Percentiles rank a stretch among this genome's conserved stretches.
Conservation (phyloP, 37 sponge, comb jelly and placozoan species). For the Mnemiopsis leidyi region DNA sequence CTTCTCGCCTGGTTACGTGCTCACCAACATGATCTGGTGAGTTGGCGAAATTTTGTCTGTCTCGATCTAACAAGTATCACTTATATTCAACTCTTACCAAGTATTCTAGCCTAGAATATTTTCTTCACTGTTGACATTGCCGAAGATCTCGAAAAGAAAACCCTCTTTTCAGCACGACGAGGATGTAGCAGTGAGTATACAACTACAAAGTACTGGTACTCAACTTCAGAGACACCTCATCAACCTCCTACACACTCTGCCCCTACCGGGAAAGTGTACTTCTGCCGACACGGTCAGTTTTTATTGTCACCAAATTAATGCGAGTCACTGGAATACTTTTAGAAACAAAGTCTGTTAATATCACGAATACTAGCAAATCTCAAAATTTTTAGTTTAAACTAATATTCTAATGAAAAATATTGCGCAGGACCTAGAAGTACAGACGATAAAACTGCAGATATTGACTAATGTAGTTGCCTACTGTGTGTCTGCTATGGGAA, state of each 20-base stretch:
- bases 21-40: slow-evolving; percentile 28
- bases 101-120: too few species aligned
- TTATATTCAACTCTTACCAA: too few species aligned
- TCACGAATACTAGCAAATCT: too few species aligned
- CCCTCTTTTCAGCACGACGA: slow-evolving; percentile 44
- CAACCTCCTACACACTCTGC: slow-evolving; percentile 23
- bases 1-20: slow-evolving; percentile 44
- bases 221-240: slow-evolving; percentile 65
- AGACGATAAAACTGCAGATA: slow-evolving; percentile 48
- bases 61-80: too few species aligned
- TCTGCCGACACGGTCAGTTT: slow-evolving; percentile 21
- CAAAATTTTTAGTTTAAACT: too few species aligned
- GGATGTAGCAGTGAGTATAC: slow-evolving; percentile 38
- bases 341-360: too few species aligned
- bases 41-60: too few species aligned
- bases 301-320: too few species aligned
- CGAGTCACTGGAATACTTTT: too few species aligned
- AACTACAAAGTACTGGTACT: slow-evolving; percentile 34
- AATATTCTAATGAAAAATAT: too few species aligned
- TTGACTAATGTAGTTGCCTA: slow-evolving; percentile 21
- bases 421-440: slow-evolving; percentile 30
- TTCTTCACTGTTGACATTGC: too few species aligned
- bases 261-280: slow-evolving; percentile 55
- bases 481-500: slow-evolving; percentile 48
- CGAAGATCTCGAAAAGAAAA: too few species aligned